These are phyloP conservation scores for Brachionus paranguensis DNA, from an alignment of 1,140 invertebrate genomes.

Conservation along the genomic window DNA sequence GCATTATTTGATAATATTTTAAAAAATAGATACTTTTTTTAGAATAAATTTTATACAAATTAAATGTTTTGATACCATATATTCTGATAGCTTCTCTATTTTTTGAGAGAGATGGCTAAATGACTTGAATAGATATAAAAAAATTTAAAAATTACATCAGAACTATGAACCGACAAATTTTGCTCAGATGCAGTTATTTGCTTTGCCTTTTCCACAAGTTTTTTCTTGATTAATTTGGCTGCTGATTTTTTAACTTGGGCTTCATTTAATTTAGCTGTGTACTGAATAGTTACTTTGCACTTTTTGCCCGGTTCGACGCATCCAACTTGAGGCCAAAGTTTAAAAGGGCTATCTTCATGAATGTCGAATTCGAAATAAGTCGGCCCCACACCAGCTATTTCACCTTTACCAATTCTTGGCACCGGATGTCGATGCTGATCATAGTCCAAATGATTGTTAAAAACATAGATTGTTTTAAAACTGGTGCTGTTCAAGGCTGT, in stretches of 20 bases:
- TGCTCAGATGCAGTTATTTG: conserved; percentile 19
- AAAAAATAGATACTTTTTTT: too few relatives aligned
- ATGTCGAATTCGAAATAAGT: conserved; percentile 56
- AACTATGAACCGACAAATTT: not conserved
- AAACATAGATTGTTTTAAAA: conserved; percentile 46
- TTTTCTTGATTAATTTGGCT: not conserved
- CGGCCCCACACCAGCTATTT: conserved; percentile 53
- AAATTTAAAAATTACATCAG: not conserved
- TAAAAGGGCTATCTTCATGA: conserved; percentile 49
- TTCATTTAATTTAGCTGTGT: conserved; percentile 7
- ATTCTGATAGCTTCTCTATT: too few relatives aligned
- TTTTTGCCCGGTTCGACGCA: conserved; percentile 51
- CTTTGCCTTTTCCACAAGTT: conserved; percentile 9
- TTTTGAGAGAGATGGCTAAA: too few relatives aligned
- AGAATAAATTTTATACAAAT: too few relatives aligned
- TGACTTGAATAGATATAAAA: not conserved
- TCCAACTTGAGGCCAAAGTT: conserved; percentile 53
- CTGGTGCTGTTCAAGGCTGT: conserved; percentile 52
- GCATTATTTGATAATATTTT: too few relatives aligned
- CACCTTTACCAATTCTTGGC: conserved; percentile 51
- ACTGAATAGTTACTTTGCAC: conserved; percentile 4
- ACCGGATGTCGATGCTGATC: conserved; percentile 54
- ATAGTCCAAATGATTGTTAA: conserved; percentile 51
- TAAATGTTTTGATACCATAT: too few relatives aligned
- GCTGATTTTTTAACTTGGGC: not conserved